Base-by-base conservation (phyloP, 2,113 vertebrate genomes). In the Vireo altiloquus region DNA sequence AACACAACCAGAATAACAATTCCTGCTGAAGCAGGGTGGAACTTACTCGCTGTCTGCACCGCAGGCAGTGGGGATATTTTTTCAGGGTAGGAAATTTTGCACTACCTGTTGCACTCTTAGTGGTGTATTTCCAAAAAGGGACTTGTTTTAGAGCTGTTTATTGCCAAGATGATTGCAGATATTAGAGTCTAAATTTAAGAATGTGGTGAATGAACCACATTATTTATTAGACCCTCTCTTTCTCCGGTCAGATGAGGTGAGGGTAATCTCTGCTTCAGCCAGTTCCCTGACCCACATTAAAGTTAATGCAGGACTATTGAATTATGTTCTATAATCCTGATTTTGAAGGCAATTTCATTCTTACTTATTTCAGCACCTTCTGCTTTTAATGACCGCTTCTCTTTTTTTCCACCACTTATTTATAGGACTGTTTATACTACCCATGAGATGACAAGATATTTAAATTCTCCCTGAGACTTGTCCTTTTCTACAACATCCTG, bases 331-430 rank as follows among this genome's bases (percentile, higher is more conserved):
- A 30, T 54, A 85, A 88, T 60, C 16, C 27, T 75, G 65, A 82
- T 80, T 79, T 95, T 85, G 61, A 93, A 92, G 23, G 53, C 25
- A 82, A 66, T 66, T 85, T 44, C 4, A 54, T 66, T 87, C 27
- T 63, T 92, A 57, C 31, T 81, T 87, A 31, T 61, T 54, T 91
- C 39, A 89, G 12, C 33, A 77, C 9, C 52, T 78, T 85, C 52
- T 61, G n/a, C 19, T 90, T 94, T 77, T 79, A 85, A 79, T 82
- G 70, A 78, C 15, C 2, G 8, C 42, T 64, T 76, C 57, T 63
- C 17, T 40, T 87, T 78, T 31, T 17, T 17, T 1, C 9, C 2
- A 28, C 15, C 7, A 30, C 14, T 59, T 85, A 87, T 46, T 85
- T 70, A 63, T 71, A 70, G 14, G 35, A 70, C 13, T 75, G n/a